Percentiles rank a stretch among this genome's conserved stretches.
Conservation (phyloP, 2,888 invertebrate species). For the Drosophila paracracens region DNA sequence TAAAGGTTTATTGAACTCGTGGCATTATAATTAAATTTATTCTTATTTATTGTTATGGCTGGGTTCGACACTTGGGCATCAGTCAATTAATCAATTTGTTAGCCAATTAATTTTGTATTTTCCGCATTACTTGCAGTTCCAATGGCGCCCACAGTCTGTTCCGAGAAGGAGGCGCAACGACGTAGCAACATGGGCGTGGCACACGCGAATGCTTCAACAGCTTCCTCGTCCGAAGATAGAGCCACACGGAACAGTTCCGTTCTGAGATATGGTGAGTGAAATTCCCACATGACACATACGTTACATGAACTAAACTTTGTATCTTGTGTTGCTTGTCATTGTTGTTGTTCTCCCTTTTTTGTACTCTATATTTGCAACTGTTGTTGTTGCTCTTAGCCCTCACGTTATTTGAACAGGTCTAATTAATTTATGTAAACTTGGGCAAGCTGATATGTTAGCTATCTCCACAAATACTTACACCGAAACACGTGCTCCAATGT, state of each 20-base stretch:
- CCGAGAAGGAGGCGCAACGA: constrained; percentile 68
- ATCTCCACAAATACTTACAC: constrained; percentile 13
- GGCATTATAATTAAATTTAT: constrained; percentile 32
- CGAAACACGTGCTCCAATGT: constrained; percentile 43
- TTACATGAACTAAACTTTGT: constrained; percentile 35
- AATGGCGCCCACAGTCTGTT: constrained; percentile 84
- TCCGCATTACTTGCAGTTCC: constrained; percentile 34
- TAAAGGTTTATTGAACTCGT: constrained; percentile 44
- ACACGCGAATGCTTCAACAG: constrained; percentile 7
- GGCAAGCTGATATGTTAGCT: constrained; percentile 16
- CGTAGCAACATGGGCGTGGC: constrained; percentile 50
- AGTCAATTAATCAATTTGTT: constrained; percentile 64
- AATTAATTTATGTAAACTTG: constrained; percentile 74
- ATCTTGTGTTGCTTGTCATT: constrained; percentile 15
- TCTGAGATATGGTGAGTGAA: constrained; percentile 56
- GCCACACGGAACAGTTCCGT: constrained; percentile 39
- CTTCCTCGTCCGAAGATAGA: constrained; percentile 15
- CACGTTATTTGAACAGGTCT: constrained; percentile 68
- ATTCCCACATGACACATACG: constrained; percentile 50
- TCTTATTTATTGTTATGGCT: constrained; percentile 18
- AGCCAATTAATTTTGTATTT: constrained; percentile 60
- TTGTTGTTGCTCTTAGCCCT: constrained; percentile 30
- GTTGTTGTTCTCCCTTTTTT: constrained; percentile 7
- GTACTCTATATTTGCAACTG: constrained; percentile 4
- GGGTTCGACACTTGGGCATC: constrained; percentile 35